Evolutionary conservation across 1,140 invertebrate genomes (phyloP).

Genomic region (Asbolus verrucosus): DNA sequence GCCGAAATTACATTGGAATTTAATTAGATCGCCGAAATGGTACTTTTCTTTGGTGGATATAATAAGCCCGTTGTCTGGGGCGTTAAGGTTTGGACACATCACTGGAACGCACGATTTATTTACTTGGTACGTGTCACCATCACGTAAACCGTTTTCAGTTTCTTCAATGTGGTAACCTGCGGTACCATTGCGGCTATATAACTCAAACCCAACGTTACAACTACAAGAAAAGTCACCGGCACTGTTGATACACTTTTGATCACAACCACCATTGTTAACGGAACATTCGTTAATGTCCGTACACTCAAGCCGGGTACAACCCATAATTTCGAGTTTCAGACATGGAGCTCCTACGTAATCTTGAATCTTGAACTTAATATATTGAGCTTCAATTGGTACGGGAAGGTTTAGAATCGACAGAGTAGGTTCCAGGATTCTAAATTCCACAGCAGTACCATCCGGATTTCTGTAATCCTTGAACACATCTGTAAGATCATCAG

Average conservation of each 20-base stretch:
- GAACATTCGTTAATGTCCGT: slow-evolving; percentile 93
- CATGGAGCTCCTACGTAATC: slow-evolving; percentile 91
- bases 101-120: slow-evolving; percentile 96
- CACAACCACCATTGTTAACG: slow-evolving; percentile 91
- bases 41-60: slow-evolving; percentile 84
- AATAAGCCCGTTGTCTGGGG: slow-evolving; percentile 91
- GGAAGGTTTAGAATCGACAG: slow-evolving; percentile 91
- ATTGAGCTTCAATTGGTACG: slow-evolving; percentile 91
- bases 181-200: slow-evolving; percentile 91
- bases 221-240: slow-evolving; percentile 89
- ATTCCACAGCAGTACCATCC: slow-evolving; percentile 92
- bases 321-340: slow-evolving; percentile 92
- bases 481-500: slow-evolving; percentile 88
- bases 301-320: slow-evolving; percentile 91
- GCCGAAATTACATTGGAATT: slow-evolving; percentile 96
- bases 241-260: slow-evolving; percentile 92
- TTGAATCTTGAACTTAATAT: slow-evolving; percentile 88
- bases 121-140: slow-evolving; percentile 89
- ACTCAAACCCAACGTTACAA: slow-evolving; percentile 93
- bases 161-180: slow-evolving; percentile 87
- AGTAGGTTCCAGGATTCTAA: slow-evolving; percentile 87
- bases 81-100: slow-evolving; percentile 85
- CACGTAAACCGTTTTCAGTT: slow-evolving; percentile 86
- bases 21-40: slow-evolving; percentile 91
- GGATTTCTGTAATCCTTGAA: slow-evolving; percentile 93